Evolutionary conservation across 2,888 invertebrate species (phyloP).

Genomic region (Cerastis leucographa): DNA sequence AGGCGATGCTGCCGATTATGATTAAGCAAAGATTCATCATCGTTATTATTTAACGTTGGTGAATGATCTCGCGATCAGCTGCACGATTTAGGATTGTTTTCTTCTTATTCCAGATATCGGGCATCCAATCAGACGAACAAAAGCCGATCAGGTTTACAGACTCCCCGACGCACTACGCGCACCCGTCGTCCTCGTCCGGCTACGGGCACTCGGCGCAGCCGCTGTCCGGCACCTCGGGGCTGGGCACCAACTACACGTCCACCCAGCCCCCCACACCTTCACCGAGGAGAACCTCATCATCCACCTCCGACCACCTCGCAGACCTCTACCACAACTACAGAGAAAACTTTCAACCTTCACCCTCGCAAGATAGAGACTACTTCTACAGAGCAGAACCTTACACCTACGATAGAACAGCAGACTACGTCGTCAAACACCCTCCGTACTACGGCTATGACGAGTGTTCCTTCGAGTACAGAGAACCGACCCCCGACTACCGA

Average conservation of each 20-base stretch:
- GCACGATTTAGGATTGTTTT: background rate
- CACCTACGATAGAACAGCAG: conserved; percentile 84
- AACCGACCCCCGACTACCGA: conserved; percentile 82
- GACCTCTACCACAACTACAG: conserved; percentile 90
- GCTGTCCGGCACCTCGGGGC: conserved; percentile 88
- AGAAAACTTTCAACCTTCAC: conserved; percentile 86
- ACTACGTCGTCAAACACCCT: conserved; percentile 86
- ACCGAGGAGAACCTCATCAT: conserved; percentile 93
- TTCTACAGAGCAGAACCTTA: conserved; percentile 83
- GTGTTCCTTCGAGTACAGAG: conserved; percentile 83
- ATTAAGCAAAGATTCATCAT: too few species aligned
- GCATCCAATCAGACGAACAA: conserved; percentile 89
- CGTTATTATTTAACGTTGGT: background rate
- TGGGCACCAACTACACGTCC: conserved; percentile 89
- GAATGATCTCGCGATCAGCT: background rate
- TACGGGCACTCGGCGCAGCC: conserved; percentile 89
- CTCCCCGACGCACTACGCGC: conserved; percentile 93
- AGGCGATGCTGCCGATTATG: too few species aligned
- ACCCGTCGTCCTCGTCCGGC: conserved; percentile 87
- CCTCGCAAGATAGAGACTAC: conserved; percentile 81
- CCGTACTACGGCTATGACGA: conserved; percentile 86
- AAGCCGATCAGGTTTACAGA: conserved; percentile 94
- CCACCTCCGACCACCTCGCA: conserved; percentile 91
- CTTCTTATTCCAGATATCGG: conserved; percentile 79
- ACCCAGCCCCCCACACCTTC: conserved; percentile 92